Base-by-base conservation (phyloP, 1,140 invertebrate species). In the Drosophila burlai region DNA sequence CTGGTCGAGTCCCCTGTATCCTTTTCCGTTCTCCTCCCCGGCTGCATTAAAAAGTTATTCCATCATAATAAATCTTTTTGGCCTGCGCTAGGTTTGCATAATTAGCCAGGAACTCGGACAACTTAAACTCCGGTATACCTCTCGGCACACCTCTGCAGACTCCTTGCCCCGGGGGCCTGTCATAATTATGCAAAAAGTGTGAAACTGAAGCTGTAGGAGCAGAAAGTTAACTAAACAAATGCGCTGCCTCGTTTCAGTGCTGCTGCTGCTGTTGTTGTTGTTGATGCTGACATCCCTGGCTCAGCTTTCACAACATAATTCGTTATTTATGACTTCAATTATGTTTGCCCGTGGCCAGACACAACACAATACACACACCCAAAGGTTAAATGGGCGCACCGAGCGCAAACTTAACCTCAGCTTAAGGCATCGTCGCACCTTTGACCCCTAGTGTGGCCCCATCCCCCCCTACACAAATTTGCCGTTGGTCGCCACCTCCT, bases 321-420 rank as follows among this genome's bases (percentile, higher is more conserved):
- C 85, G 84, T 89, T 90, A 89, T 89, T 89, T 89, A 89, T 89
- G 81, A 89, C 81, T 90, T 89, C 84, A 89, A 89, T 89, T 89
- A 89, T 89, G 85, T 89, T 89, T 78, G 85, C 85, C 84, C 68
- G 73, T 81, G 76, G 84, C 64, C 68, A 60, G 40, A 82, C 76
- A 61, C 26, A 47, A 47, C 59, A 52, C n/a, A 29, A 50, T 29
- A 63, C 54, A 75, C 38, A 64, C 50, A 36, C 31, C 34, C 52
- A 65, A 57, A 89, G 84, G 84, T 90, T 89, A 89, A 89, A 89
- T 57, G 84, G 81, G 73, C 84, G 77, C 81, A 81, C 66, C 57
- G 72, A 80, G 83, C 52, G 68, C 62, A 64, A 86, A 78, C 59
- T 87, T 87, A 80, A 80, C 84, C 80, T 61, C 47, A 36, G 49